Conservation (phyloP, 1,140 invertebrate genomes). For the Potamilus streckersoni region DNA sequence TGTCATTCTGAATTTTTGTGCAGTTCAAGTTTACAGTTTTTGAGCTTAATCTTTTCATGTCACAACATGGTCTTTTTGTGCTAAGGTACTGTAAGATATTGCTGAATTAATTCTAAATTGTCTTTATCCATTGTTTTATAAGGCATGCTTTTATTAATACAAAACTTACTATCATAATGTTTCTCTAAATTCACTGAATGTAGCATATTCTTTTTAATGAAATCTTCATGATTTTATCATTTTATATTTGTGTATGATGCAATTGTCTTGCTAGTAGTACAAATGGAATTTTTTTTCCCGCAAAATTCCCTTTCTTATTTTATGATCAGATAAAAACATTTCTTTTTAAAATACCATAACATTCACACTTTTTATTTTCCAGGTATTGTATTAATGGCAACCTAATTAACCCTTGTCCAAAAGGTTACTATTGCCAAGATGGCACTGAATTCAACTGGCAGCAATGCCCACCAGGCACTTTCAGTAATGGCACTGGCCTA, state of each 20-base stretch:
- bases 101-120: not conserved
- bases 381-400: constrained; percentile 61
- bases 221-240: no score
- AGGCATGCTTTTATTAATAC: not conserved
- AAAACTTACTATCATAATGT: not conserved
- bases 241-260: no score
- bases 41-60: no score
- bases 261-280: no score
- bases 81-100: no score
- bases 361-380: constrained; percentile 6
- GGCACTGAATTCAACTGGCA: constrained; percentile 60
- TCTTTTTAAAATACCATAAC: not conserved
- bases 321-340: not conserved
- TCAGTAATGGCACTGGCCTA: constrained; percentile 60
- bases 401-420: constrained; percentile 51
- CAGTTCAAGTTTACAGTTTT: no score
- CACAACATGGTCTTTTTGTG: no score
- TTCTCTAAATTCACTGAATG: no score
- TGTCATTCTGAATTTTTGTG: not conserved
- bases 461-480: constrained; percentile 60
- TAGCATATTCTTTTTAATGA: no score
- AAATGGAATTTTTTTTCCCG: not conserved
- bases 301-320: not conserved
- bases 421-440: constrained; percentile 58
- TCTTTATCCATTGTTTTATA: not conserved